These are phyloP conservation scores for Drosophila rellima DNA, from an alignment of 2,888 invertebrate genomes.

Conservation along the genomic window DNA sequence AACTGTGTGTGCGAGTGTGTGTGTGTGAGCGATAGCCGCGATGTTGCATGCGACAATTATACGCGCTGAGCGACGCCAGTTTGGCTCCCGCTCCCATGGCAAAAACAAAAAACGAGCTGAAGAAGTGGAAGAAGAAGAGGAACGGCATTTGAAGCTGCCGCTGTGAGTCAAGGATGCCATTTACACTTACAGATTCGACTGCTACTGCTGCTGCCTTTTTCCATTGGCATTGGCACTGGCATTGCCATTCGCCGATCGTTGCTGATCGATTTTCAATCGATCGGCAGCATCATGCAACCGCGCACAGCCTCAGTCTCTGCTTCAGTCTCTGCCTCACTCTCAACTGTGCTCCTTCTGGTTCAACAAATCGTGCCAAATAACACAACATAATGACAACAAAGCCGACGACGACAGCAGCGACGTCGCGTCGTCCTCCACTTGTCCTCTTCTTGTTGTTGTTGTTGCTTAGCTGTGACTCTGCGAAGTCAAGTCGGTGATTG, in stretches of 20 bases:
- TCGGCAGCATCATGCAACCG: constrained; percentile 83
- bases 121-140: constrained; percentile 1
- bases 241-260: constrained; percentile 55
- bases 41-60: constrained; percentile 82
- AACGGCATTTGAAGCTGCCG: constrained; percentile 65
- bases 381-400: constrained; percentile 82
- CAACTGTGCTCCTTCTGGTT: constrained; percentile 63
- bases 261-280: constrained; percentile 83
- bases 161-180: constrained; percentile 44
- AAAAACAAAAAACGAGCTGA: constrained; percentile 18
- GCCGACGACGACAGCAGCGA: constrained; percentile 51
- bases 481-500: constrained; percentile 75
- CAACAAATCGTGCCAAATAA: constrained; percentile 84
- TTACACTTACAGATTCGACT: constrained; percentile 53
- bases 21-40: constrained; percentile 66
- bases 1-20: constrained; percentile 16
- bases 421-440: constrained; percentile 67
- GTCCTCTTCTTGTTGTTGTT: constrained; percentile 37
- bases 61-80: constrained; percentile 73
- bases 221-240: constrained; percentile 8
- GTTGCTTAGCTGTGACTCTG: constrained; percentile 9
- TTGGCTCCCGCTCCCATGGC: constrained; percentile 78
- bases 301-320: constrained; percentile 60
- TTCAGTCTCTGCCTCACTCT: not conserved
- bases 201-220: constrained; percentile 24